Evolutionary conservation across 2,113 vertebrate genomes (phyloP).

Genomic region (Delphinus delphis): DNA sequence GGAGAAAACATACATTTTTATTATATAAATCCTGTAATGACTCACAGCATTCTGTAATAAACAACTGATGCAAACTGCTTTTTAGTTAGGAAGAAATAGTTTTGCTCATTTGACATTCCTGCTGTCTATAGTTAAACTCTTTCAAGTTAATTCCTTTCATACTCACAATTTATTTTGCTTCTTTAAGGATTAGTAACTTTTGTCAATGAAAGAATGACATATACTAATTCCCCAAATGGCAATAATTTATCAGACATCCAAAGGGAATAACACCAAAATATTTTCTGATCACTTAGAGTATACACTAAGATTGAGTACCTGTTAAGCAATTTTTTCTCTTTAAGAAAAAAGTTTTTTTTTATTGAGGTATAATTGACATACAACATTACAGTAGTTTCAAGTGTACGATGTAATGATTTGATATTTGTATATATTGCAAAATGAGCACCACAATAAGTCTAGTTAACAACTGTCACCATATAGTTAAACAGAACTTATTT

Average conservation of each 20-base stretch:
- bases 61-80: neutral
- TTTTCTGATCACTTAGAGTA: neutral
- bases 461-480: neutral
- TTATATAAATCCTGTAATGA: slow-evolving; percentile 31
- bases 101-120: slow-evolving; percentile 43
- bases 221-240: neutral
- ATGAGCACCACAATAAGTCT: neutral
- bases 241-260: neutral
- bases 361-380: neutral
- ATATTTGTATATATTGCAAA: neutral
- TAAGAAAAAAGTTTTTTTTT: neutral
- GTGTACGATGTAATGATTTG: neutral
- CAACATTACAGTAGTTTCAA: neutral
- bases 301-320: neutral
- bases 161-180: slow-evolving; percentile 37
- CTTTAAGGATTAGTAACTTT: slow-evolving; percentile 48
- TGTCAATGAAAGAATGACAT: neutral
- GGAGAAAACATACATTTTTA: slow-evolving; percentile 27
- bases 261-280: neutral
- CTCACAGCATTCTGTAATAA: slow-evolving; percentile 46
- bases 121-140: slow-evolving; percentile 48
- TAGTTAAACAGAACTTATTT: neutral
- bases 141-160: slow-evolving; percentile 33
- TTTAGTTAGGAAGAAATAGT: neutral
- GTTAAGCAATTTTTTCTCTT: neutral